Conservation (phyloP, 2,888 invertebrate genomes). For the Pyrrhia umbra region DNA sequence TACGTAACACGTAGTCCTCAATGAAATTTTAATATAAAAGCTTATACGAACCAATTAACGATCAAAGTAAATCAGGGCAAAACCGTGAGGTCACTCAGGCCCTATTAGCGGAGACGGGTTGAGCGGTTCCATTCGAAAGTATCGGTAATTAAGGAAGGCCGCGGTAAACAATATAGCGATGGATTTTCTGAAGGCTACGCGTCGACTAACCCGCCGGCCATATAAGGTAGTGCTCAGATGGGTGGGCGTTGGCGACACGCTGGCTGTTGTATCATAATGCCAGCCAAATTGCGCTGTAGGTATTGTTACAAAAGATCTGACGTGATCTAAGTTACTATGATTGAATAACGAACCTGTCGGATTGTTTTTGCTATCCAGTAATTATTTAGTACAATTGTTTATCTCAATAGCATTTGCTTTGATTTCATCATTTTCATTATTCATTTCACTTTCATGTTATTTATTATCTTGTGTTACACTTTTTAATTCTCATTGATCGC, state of each 20-base stretch:
- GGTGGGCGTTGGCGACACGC: slow-evolving; percentile 71
- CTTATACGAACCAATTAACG: slow-evolving; percentile 72
- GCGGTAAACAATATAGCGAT: slow-evolving; percentile 69
- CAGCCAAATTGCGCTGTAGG: slow-evolving; percentile 41
- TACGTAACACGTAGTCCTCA: slow-evolving; percentile 60
- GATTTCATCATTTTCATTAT: neutral
- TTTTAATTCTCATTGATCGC: neutral
- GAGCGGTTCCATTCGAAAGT: slow-evolving; percentile 72
- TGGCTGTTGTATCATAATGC: slow-evolving; percentile 62
- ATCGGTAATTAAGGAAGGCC: slow-evolving; percentile 77
- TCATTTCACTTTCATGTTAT: neutral
- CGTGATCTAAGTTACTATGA: slow-evolving; percentile 3
- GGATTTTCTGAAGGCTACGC: slow-evolving; percentile 63
- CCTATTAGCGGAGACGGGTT: slow-evolving; percentile 75
- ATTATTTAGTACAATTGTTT: slow-evolving; percentile 5
- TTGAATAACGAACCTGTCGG: slow-evolving; percentile 8
- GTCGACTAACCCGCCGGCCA: slow-evolving; percentile 64
- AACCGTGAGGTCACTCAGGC: slow-evolving; percentile 71
- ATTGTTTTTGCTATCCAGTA: neutral
- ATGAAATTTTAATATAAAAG: slow-evolving; percentile 64
- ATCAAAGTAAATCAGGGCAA: slow-evolving; percentile 76
- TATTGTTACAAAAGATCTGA: slow-evolving; percentile 30
- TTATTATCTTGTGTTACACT: neutral
- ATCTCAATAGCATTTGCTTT: neutral
- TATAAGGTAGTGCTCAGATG: slow-evolving; percentile 66